Evolutionary conservation across 2,797 vertebrate genomes (phyloP).

Genomic region (Sebastes minor): DNA sequence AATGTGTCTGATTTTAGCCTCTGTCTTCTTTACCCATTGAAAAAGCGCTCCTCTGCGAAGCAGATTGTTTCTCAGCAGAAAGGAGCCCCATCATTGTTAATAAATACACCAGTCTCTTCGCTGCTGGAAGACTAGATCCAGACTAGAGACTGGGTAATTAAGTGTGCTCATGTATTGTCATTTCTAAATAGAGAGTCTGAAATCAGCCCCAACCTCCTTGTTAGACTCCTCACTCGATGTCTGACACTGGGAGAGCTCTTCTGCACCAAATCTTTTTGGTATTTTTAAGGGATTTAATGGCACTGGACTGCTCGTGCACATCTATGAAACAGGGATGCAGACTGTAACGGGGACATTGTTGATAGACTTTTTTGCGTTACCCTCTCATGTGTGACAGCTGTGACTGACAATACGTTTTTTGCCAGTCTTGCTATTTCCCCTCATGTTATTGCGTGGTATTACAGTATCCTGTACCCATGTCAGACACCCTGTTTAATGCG

Average conservation of each 20-base stretch:
- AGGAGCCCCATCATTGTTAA: slow-evolving; percentile 76
- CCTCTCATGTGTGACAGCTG: slow-evolving; percentile 73
- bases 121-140: slow-evolving; percentile 81
- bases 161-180: slow-evolving; percentile 81
- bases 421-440: slow-evolving; percentile 69
- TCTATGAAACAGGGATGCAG: slow-evolving; percentile 57
- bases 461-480: slow-evolving; percentile 74
- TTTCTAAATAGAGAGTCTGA: slow-evolving; percentile 78
- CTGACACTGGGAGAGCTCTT: slow-evolving; percentile 57
- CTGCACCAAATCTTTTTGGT: slow-evolving; percentile 51
- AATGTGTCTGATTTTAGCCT: slow-evolving; percentile 48
- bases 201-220: slow-evolving; percentile 75
- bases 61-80: slow-evolving; percentile 71
- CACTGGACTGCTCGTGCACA: slow-evolving; percentile 49
- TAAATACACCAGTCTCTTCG: slow-evolving; percentile 73
- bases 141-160: slow-evolving; percentile 78
- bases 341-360: slow-evolving; percentile 59
- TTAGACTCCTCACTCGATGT: slow-evolving; percentile 68
- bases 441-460: slow-evolving; percentile 75
- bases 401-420: slow-evolving; percentile 73
- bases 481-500: slow-evolving; percentile 75
- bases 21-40: slow-evolving; percentile 54
- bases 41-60: slow-evolving; percentile 55
- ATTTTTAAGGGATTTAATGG: slow-evolving; percentile 70
- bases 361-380: slow-evolving; percentile 67